Conservation (phyloP, 2,888 invertebrate genomes). For the Gortyna flavago region DNA sequence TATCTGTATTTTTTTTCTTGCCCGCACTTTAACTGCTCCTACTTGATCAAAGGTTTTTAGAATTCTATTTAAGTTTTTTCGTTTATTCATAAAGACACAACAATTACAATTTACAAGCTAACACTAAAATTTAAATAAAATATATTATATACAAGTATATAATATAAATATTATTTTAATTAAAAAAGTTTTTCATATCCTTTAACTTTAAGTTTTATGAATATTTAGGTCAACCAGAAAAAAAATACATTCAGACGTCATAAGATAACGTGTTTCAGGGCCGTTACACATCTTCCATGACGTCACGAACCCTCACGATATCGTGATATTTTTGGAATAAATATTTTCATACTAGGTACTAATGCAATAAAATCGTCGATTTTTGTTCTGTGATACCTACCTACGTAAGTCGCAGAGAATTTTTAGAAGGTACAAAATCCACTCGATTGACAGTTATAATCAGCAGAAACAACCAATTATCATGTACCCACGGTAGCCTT, state of each 20-base stretch:
- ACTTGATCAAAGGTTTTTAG: not conserved
- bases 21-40: not conserved
- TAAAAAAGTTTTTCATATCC: too few relatives aligned
- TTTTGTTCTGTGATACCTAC: not conserved
- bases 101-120: too few relatives aligned
- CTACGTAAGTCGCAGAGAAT: not conserved
- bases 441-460: not conserved
- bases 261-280: constrained; percentile 20
- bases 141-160: too few relatives aligned
- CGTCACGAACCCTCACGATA: constrained; percentile 9
- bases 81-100: too few relatives aligned
- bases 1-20: not conserved
- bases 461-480: constrained; percentile 5
- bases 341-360: constrained; percentile 1
- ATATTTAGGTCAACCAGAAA: not conserved
- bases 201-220: not conserved
- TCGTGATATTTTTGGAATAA: constrained; percentile 13
- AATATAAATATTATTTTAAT: too few relatives aligned
- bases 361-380: not conserved
- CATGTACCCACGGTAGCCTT: constrained; percentile 17
- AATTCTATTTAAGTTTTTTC: not conserved
- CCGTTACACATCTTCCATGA: constrained; percentile 20
- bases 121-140: too few relatives aligned
- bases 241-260: not conserved
- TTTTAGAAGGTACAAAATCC: too few relatives aligned